A percentile compares a stretch with the other conserved stretches of the same genome.
Evolutionary conservation across 2,797 vertebrate genomes (phyloP).

Genomic region (Cirrhinus molitorella): DNA sequence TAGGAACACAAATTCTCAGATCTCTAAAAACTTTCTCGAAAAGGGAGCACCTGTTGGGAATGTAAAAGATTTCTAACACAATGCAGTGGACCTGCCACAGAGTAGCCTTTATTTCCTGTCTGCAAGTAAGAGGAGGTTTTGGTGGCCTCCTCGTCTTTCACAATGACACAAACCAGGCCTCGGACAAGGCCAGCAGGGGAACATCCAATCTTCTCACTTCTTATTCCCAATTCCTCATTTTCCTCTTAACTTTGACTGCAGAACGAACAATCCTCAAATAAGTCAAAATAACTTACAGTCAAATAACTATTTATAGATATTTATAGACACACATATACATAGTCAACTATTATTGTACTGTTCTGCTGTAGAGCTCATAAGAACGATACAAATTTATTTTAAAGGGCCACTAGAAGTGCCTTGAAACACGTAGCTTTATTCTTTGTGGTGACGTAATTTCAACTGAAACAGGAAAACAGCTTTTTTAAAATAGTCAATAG

Average conservation of each 20-base stretch:
- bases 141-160: slow-evolving; percentile 81
- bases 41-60: slow-evolving; percentile 60
- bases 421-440: too few species aligned
- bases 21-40: slow-evolving; percentile 47
- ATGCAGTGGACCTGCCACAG: slow-evolving; percentile 65
- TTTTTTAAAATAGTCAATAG: too few species aligned
- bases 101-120: slow-evolving; percentile 72
- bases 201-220: slow-evolving; percentile 84
- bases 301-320: slow-evolving; percentile 72
- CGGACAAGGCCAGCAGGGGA: slow-evolving; percentile 68
- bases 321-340: slow-evolving; percentile 3
- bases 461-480: too few species aligned
- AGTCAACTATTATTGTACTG: background rate
- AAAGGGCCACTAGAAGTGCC: too few species aligned
- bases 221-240: slow-evolving; percentile 89
- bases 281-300: too few species aligned
- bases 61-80: slow-evolving; percentile 50
- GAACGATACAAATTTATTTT: background rate
- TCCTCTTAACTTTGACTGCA: slow-evolving; percentile 64
- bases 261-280: slow-evolving; percentile 69
- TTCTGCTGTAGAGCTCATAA: background rate
- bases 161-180: slow-evolving; percentile 77
- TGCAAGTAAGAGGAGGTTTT: slow-evolving; percentile 77
- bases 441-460: too few species aligned
- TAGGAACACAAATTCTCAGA: slow-evolving; percentile 58